Base-by-base conservation (phyloP, 2,888 invertebrate species). In the Saturnia pavonia region DNA sequence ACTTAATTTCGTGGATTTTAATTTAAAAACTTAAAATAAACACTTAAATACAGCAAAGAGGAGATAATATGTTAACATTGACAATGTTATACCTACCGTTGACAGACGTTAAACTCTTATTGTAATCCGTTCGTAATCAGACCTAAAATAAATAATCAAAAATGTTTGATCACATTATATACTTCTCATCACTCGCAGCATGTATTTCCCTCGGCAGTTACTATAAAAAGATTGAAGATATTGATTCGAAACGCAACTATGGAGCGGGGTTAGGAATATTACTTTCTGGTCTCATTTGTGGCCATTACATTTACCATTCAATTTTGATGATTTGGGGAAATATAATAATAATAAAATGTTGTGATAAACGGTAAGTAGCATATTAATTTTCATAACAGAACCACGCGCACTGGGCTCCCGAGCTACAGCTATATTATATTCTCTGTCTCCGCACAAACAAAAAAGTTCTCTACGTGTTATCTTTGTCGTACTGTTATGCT, bases 211-310 rank as follows among this genome's bases (percentile, higher is more conserved):
- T 96, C 76, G 96, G 96, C 7, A 85, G 92, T 71, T 88, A 92
- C 73, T 96, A 96, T 80, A 94, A 95, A 74, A 90, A 90, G 76
- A 94, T 96, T 42, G 84, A 89, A 34, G 90, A 95, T 77, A 78
- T 84, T 2, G 82, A 89, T 0, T 78, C 85, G 43, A 95, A 95
- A 83, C 95, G 95, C 79, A 94, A 94, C 86, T 89, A 94, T 68
- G 95, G 96, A 7, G 95, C 96, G 0, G 85, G 93, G 0, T 81
- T 96, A 11, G 97, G 97, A 7, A 79, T 96, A 42, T 70, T 94
- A 8, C 86, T 96, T 22, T 88, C 94, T 1, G 86, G 92, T 65
- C 79, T 95, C 27, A 95, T 96, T 42, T 96, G 96, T 70, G 96
- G 96, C 27, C 78, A 88, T 69, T 93, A 95, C 72, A 88, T 95